Base-by-base conservation (phyloP, 2,113 vertebrate species). In the Hymenochirus boettgeri region DNA sequence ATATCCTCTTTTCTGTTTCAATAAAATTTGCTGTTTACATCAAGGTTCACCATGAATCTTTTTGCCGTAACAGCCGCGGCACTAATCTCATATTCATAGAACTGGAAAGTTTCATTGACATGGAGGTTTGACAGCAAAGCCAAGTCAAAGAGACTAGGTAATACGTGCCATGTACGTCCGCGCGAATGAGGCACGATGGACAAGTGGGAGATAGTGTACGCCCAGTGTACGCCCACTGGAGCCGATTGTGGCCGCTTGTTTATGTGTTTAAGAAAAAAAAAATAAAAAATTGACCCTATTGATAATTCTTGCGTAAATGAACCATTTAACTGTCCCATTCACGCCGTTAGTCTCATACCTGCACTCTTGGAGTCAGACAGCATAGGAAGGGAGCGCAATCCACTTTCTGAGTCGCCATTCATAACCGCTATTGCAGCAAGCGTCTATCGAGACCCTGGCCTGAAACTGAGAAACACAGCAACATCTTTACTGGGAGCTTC, bases 401-500 rank as follows among this genome's bases (percentile, higher is more conserved):
- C 64, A 77, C 75, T 45, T 85, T 85, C 45, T 85, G 73, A 1
- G 58, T 82, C 50, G 94, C 70, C 80, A 88, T 2, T 79, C 88
- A 29, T 87, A 78, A 21, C 96, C 95, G 3, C 92, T 87, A 3
- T 85, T 79, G 70, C 96, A 99, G 80, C 96, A 99, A 25, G 87
- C 76, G 52, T 93, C 90, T 65, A 92, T 50, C 1, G 87, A 74
- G 26, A 81, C 54, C n/a, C 89, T 84, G 54, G 88, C 76, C 17
- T n/a, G 29, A 62, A 8, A 3, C 83, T 81, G 39, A 11, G 25
- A 37, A 13, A 45, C 55, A 61, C n/a, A n/a, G n/a, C n/a, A n/a
- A n/a, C n/a, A n/a, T n/a, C n/a, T n/a, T n/a, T n/a, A n/a, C n/a
- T n/a, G n/a, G n/a, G n/a, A n/a, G n/a, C n/a, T n/a, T n/a, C n/a